Evolutionary conservation across 2,888 invertebrate species (phyloP).

Genomic region (Lycophotia porphyrea): DNA sequence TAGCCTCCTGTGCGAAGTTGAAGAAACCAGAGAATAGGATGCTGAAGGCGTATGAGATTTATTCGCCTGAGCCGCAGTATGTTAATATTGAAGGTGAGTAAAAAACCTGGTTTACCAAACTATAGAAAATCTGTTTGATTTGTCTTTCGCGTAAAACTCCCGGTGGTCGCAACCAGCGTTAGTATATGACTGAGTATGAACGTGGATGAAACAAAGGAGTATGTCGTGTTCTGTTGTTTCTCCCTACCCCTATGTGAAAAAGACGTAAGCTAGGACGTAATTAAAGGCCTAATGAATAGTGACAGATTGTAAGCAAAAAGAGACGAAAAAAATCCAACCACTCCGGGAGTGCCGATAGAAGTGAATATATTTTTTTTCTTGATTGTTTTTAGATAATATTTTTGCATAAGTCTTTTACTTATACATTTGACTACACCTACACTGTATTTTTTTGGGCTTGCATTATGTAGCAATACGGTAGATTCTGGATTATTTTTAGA

Average conservation of each 20-base stretch:
- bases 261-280: not conserved
- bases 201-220: not conserved
- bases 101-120: not conserved
- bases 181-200: not conserved
- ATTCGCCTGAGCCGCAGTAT: constrained; percentile 85
- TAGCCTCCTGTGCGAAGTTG: constrained; percentile 79
- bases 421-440: too few species aligned
- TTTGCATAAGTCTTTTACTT: too few species aligned
- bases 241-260: not conserved
- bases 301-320: not conserved
- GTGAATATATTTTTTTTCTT: too few species aligned
- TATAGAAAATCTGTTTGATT: not conserved
- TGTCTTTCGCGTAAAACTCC: not conserved
- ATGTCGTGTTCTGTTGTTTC: not conserved
- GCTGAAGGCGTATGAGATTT: constrained; percentile 75
- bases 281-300: too few species aligned
- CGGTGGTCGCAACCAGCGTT: not conserved
- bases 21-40: constrained; percentile 57
- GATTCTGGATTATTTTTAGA: too few species aligned
- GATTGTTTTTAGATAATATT: too few species aligned
- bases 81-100: constrained; percentile 84
- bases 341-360: too few species aligned
- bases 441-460: too few species aligned
- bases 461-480: too few species aligned
- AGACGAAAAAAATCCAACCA: too few species aligned